Base-by-base conservation (phyloP, 2,797 vertebrate genomes). In the Muscicapa striata region DNA sequence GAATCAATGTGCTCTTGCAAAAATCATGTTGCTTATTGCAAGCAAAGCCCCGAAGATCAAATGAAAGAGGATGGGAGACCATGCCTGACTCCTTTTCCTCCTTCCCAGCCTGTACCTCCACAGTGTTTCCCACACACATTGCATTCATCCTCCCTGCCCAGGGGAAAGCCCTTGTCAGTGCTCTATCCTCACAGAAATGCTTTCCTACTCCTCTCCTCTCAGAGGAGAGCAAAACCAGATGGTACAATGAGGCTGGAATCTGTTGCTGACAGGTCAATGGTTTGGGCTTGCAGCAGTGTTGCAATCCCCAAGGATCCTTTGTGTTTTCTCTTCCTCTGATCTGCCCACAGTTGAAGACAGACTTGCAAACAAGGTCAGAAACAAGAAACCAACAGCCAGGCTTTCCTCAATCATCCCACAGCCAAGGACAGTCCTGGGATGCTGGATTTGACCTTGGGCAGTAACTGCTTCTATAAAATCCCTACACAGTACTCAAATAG, bases 241-340 rank as follows among this genome's bases (percentile, higher is more conserved):
- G 83, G 70, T 48, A 67, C 34, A 36, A 90, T 0, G 63, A 81
- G 79, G 80, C 21, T 61, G 46, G 51, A 90, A 84, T 32, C 30
- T 63, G 51, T 1, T 76, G 83, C 81, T 87, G 93, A 87, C 85
- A 82, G 92, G 91, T 84, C 95, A 84, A 48, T 13, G 59, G 80
- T 83, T 52, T 1, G 0, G 85, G 38, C 73, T 73, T 30, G 75
- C 54, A 66, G 83, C 62, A 74, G 49, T 2, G 0, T 0, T 58
- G 48, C 81, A 81, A 52, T 78, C 76, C 69, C 46, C 82, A 63
- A 6, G 6, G 80, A 88, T 64, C 77, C 70, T 94, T 91, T 88
- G 94, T 90, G 69, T 86, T 67, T 43, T 75, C 66, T 46, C 63
- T 76, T 86, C 91, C 87, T 94, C 83, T 93, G 85, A 94, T 95